Base-by-base conservation (phyloP, 2,888 invertebrate species). In the Himalopsyche tibetana region DNA sequence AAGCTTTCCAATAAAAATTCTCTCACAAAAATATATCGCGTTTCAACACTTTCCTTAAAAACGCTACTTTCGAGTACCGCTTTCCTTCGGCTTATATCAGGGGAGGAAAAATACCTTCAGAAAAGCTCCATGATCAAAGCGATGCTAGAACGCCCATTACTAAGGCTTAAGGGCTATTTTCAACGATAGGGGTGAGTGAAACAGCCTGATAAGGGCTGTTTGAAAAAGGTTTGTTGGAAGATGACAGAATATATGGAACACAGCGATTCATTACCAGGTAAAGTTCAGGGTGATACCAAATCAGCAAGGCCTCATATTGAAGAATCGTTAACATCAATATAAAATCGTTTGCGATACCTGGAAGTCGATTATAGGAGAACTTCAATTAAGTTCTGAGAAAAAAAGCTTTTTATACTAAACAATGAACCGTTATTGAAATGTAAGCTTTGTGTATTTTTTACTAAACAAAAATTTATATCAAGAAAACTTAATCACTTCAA, bases 91-190 rank as follows among this genome's bases (percentile, higher is more conserved):
- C 63, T 63, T 63, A 63, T 63, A 63, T 63, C 63, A 28, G 28
- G 28, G 19, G 28, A 63, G 19, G 15, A 63, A 63, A 63, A 63
- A 63, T 63, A 19, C 63, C 63, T 63, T 63, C 28, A 28, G 63
- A 63, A 63, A 63, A 63, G 63, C 63, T 63, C 28, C 63, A 28
- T 63, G 63, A 63, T 63, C 63, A 63, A 63, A 63, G 63, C 63
- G 63, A 63, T 63, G 63, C 19, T 63, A 63, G 63, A 19, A 63
- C 11, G 63, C 63, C 63, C 63, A 63, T 63, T 63, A 63, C 63
- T 63, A 28, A 28, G 63, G 63, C 63, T 63, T 63, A 63, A 63
- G 63, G 63, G 63, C 63, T 63, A 63, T 63, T 63, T 63, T 28
- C n/a, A 63, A 63, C 63, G 63, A 63, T 63, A 63, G 63, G 63